Evolutionary conservation across 2,113 vertebrate genomes (phyloP).

Genomic region (Nesoenas mayeri): DNA sequence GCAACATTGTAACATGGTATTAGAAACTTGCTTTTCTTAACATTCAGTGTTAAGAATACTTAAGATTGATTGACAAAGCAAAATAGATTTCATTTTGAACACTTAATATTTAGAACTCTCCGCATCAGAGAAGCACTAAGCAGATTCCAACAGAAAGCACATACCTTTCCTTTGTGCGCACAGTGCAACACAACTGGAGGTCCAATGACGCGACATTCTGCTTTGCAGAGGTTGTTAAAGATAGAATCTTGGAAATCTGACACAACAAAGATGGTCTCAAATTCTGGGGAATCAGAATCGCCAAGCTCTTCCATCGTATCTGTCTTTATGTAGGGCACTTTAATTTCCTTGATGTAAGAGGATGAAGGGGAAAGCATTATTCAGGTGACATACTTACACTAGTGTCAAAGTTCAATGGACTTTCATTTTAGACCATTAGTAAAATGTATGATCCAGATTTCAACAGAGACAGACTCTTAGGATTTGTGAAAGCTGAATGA

Average conservation of each 20-base stretch:
- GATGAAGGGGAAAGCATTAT: constrained; percentile 27
- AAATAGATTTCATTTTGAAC: neutral
- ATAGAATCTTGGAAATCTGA: constrained; percentile 84
- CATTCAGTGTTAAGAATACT: neutral
- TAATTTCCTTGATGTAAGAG: constrained; percentile 83
- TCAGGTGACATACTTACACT: neutral
- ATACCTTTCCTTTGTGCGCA: constrained; percentile 86
- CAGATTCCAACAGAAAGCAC: neutral
- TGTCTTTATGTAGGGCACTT: constrained; percentile 81
- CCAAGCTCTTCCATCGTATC: constrained; percentile 83
- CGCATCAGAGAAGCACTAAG: neutral
- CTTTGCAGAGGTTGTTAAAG: constrained; percentile 85
- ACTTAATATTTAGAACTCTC: neutral
- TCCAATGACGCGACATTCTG: constrained; percentile 88
- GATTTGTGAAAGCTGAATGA: neutral
- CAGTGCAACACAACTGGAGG: constrained; percentile 89
- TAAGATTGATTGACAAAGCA: neutral
- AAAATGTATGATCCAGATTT: neutral
- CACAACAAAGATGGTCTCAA: constrained; percentile 89
- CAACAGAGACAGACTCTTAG: neutral
- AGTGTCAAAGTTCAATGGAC: neutral
- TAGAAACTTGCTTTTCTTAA: neutral
- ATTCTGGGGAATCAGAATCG: constrained; percentile 85
- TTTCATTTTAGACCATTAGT: neutral
- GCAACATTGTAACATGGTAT: accelerated